Evolutionary conservation across 2,888 invertebrate species (phyloP).

Genomic region (Apoda limacodes): DNA sequence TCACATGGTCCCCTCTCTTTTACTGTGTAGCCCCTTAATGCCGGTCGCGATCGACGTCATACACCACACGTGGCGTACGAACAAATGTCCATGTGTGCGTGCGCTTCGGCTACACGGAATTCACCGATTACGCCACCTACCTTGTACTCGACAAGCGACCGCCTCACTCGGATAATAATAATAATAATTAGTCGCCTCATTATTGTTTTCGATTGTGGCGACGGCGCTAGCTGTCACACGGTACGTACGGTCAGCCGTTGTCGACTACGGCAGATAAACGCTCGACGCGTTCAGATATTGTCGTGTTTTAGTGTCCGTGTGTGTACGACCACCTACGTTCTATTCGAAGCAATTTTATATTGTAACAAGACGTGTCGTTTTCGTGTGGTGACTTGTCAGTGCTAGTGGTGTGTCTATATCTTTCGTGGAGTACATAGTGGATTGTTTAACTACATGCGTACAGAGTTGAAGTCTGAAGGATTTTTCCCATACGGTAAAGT

Average conservation of each 20-base stretch:
- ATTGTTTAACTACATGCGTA: too few species aligned
- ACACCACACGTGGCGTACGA: conserved; percentile 50
- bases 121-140: conserved; percentile 57
- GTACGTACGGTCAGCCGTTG: conserved; percentile 26
- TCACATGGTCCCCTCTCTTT: too few species aligned
- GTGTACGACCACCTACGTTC: conserved; percentile 27
- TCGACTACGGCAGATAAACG: conserved; percentile 47
- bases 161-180: conserved; percentile 36
- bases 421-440: too few species aligned
- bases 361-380: conserved; percentile 1
- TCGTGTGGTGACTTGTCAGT: too few species aligned
- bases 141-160: conserved; percentile 32
- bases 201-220: conserved; percentile 41
- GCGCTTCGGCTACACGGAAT: conserved; percentile 44
- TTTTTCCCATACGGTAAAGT: too few species aligned
- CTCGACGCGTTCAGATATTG: conserved; percentile 31
- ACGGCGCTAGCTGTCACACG: conserved; percentile 15
- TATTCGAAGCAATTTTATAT: conserved; percentile 3
- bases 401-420: conserved; percentile 29
- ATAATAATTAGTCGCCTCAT: conserved; percentile 54
- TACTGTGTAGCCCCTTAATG: too few species aligned
- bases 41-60: too few species aligned
- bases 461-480: too few species aligned
- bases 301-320: conserved; percentile 29
- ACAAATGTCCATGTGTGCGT: conserved; percentile 26